A percentile compares a stretch with the other conserved stretches of the same genome.
Evolutionary conservation across 2,888 invertebrate genomes (phyloP).

Genomic region (Drosophila multiciliata): DNA sequence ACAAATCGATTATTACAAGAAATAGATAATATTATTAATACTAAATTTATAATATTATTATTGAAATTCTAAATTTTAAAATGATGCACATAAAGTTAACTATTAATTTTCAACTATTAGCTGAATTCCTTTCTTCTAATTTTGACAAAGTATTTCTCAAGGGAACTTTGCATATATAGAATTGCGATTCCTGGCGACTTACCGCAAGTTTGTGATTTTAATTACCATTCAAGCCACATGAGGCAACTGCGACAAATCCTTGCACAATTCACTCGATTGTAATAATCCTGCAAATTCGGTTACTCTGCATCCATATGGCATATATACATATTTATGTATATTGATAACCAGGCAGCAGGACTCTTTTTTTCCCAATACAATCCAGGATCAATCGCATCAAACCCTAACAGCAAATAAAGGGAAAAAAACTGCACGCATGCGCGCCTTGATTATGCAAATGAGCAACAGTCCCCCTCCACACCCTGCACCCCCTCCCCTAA

Average conservation of each 20-base stretch:
- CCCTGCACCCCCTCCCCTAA: neutral
- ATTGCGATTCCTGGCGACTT: conserved; percentile 7
- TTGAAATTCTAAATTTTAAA: neutral
- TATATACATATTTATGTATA: neutral
- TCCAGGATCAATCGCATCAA: conserved; percentile 37
- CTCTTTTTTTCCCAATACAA: conserved; percentile 1
- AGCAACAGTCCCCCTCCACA: conserved; percentile 1
- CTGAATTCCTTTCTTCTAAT: neutral
- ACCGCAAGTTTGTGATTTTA: conserved; percentile 21
- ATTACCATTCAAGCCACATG: conserved; percentile 29
- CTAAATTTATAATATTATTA: neutral
- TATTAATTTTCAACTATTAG: neutral
- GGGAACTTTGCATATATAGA: neutral
- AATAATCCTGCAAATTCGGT: conserved; percentile 49
- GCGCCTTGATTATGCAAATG: conserved; percentile 72
- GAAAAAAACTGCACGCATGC: conserved; percentile 69
- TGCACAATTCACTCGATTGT: conserved; percentile 19
- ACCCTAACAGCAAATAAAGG: conserved; percentile 20
- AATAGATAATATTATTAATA: neutral
- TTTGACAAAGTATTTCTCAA: neutral
- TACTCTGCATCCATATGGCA: conserved; percentile 28
- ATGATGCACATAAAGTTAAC: neutral
- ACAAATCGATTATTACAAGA: neutral
- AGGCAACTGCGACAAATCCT: conserved; percentile 33
- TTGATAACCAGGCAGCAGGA: conserved; percentile 28